Percentiles rank a stretch among this genome's conserved stretches.
Evolutionary conservation across 2,113 vertebrate genomes (phyloP).

Genomic region (Podarcis muralis): DNA sequence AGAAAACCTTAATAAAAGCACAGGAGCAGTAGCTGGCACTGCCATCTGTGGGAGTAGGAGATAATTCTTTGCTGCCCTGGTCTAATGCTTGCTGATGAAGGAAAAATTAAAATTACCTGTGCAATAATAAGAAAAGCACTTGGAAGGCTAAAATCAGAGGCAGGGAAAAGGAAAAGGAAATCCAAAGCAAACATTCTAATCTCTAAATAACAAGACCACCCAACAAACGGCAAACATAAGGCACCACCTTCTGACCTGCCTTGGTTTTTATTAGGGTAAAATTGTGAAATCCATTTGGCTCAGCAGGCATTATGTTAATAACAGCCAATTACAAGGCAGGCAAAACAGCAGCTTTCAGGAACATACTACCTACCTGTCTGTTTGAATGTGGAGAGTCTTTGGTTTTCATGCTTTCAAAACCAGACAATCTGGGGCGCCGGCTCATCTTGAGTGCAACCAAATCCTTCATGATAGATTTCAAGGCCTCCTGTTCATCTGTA

Average conservation of each 20-base stretch:
- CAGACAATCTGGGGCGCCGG: constrained; percentile 81
- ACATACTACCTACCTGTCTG: constrained; percentile 80
- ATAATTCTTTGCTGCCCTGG: neutral
- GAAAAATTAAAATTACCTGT: too few species aligned
- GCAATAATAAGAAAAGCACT: neutral
- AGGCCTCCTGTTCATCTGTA: constrained; percentile 93
- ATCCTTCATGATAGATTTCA: constrained; percentile 99
- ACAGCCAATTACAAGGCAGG: neutral
- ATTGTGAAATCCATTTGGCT: neutral
- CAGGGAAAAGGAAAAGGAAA: neutral
- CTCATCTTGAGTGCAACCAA: constrained; percentile 96
- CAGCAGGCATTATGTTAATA: neutral
- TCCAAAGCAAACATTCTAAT: neutral
- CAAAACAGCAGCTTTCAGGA: neutral
- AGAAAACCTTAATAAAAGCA: neutral
- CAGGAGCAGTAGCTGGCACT: neutral
- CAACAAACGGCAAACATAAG: neutral
- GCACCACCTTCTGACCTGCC: neutral
- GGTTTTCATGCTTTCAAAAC: constrained; percentile 85
- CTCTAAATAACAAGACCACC: neutral
- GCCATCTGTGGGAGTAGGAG: neutral
- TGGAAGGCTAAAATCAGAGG: neutral
- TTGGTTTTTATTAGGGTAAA: neutral
- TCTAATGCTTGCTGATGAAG: neutral
- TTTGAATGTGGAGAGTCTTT: constrained; percentile 80